phyloP scores from a whole-genome alignment of 1,140 invertebrate species.

The Chironomus striatipennis region DNA sequence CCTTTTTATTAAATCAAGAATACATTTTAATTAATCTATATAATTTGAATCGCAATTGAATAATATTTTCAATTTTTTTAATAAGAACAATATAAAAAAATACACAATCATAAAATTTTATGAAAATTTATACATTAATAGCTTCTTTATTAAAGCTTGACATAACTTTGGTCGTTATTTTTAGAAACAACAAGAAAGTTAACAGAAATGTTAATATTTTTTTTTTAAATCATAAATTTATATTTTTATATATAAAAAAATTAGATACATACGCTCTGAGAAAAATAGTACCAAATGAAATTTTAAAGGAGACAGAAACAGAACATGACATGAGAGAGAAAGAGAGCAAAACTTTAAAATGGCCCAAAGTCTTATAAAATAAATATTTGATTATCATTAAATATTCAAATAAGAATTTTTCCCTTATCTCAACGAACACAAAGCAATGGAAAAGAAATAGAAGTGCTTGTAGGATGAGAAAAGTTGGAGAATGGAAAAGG shows the following conservation, averaged over 20 bases:
- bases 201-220: background rate
- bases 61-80: too few relatives aligned
- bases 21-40: too few relatives aligned
- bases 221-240: constrained; percentile 20
- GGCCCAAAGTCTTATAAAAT: constrained; percentile 23
- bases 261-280: background rate
- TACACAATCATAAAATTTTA: too few relatives aligned
- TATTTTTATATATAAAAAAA: background rate
- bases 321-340: background rate
- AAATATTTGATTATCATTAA: constrained; percentile 24
- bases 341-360: constrained; percentile 22
- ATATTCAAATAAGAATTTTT: constrained; percentile 24
- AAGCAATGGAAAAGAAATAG: background rate
- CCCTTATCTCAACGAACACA: background rate
- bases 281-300: background rate
- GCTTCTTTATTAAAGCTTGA: too few relatives aligned
- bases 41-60: too few relatives aligned
- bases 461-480: background rate
- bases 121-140: too few relatives aligned
- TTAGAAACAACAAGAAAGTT: too few relatives aligned
- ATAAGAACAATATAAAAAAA: too few relatives aligned
- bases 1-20: too few relatives aligned
- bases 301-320: background rate
- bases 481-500: background rate
- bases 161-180: too few relatives aligned